These are phyloP conservation scores for Noctilio leporinus DNA, from an alignment of 2,113 vertebrate species.

Conservation along the genomic window DNA sequence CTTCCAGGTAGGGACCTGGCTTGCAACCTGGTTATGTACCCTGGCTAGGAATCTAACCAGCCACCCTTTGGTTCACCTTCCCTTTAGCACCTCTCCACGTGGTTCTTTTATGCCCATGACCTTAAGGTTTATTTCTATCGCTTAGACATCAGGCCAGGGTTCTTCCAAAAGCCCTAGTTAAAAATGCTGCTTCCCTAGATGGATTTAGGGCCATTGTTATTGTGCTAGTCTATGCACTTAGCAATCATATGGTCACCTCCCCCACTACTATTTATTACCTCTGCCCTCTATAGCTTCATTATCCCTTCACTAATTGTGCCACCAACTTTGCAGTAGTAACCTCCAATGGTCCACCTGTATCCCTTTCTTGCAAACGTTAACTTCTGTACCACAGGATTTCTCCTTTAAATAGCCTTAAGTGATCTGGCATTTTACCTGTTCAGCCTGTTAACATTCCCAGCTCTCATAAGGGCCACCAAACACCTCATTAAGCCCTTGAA, in stretches of 20 bases:
- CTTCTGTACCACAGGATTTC: neutral
- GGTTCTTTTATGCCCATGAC: neutral
- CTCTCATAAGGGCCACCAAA: neutral
- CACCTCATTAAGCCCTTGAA: neutral
- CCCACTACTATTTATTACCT: neutral
- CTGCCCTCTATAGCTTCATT: neutral
- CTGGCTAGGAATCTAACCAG: too few relatives aligned
- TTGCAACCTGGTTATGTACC: too few relatives aligned
- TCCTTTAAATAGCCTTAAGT: neutral
- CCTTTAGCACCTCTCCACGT: neutral
- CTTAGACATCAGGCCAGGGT: neutral
- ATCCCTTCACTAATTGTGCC: neutral
- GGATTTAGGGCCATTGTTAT: neutral
- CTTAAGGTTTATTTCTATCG: neutral
- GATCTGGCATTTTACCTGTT: neutral
- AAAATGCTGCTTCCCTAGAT: neutral
- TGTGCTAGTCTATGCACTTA: neutral
- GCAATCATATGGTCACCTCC: neutral
- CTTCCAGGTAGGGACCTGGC: too few relatives aligned
- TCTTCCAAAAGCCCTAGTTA: neutral
- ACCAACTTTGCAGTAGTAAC: neutral
- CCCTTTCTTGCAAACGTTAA: neutral
- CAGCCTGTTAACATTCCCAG: neutral
- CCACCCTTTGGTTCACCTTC: too few relatives aligned
- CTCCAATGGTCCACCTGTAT: neutral